phyloP scores from a whole-genome alignment of 1,140 invertebrate genomes.

The Contarinia nasturtii region DNA sequence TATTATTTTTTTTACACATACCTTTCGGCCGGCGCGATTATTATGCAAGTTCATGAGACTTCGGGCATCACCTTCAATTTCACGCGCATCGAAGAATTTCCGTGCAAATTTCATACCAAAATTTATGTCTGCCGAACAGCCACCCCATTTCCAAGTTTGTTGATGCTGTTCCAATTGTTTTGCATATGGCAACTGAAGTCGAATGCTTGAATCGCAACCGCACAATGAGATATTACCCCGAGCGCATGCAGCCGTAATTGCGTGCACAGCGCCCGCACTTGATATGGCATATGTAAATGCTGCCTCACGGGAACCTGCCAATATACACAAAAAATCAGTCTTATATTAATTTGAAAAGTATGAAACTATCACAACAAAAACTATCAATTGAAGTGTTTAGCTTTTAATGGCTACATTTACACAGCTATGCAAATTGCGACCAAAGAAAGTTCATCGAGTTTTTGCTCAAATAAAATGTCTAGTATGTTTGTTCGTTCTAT shows the following conservation, averaged over 20 bases:
- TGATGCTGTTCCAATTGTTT: conserved; percentile 1
- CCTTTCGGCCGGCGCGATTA: conserved; percentile 83
- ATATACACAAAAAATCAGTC: conserved; percentile 2
- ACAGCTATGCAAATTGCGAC: too few relatives aligned
- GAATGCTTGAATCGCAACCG: conserved; percentile 44
- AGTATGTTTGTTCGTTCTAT: too few relatives aligned
- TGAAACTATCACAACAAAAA: not conserved
- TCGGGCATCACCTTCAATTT: conserved; percentile 62
- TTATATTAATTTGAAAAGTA: not conserved
- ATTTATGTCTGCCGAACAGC: conserved; percentile 63
- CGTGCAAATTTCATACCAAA: conserved; percentile 60
- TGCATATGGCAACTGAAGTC: conserved; percentile 9
- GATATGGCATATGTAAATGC: conserved; percentile 83
- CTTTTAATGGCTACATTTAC: too few relatives aligned
- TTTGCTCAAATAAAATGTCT: too few relatives aligned
- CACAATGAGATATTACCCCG: conserved; percentile 73
- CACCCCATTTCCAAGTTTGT: conserved; percentile 64
- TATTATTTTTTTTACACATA: too few relatives aligned
- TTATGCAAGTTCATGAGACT: conserved; percentile 95
- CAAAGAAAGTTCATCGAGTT: too few relatives aligned
- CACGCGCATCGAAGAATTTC: conserved; percentile 65
- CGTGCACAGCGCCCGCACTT: conserved; percentile 74
- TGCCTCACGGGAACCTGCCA: conserved; percentile 68
- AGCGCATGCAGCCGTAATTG: conserved; percentile 77
- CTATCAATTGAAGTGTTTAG: too few relatives aligned